Conservation (phyloP, 1,140 invertebrate genomes). For the Pachyrhynchus sulphureomaculatus region DNA sequence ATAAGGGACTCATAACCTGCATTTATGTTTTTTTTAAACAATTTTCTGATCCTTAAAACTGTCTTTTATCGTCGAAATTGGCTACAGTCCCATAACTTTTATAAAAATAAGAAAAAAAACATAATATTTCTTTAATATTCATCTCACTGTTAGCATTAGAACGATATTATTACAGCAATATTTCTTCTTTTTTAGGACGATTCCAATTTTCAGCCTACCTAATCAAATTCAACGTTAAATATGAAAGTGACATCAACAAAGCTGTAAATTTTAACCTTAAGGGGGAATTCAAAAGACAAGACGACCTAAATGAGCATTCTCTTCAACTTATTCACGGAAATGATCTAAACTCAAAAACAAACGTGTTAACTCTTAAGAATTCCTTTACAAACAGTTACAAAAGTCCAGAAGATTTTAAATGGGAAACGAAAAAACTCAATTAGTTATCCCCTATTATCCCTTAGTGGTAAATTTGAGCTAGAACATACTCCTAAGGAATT, state of each 20-base stretch:
- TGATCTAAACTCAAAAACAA: slow-evolving; percentile 59
- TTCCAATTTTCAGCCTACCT: slow-evolving; percentile 44
- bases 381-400: slow-evolving; percentile 30
- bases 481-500: slow-evolving; percentile 57
- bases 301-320: slow-evolving; percentile 50
- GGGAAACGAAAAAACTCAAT: slow-evolving; percentile 51
- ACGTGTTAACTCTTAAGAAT: slow-evolving; percentile 53
- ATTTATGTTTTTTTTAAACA: too few relatives aligned
- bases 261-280: slow-evolving; percentile 61
- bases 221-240: slow-evolving; percentile 52
- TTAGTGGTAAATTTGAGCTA: slow-evolving; percentile 55
- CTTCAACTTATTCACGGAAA: slow-evolving; percentile 62
- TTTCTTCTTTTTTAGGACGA: slow-evolving; percentile 23
- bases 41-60: too few relatives aligned
- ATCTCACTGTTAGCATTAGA: too few relatives aligned
- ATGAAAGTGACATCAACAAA: slow-evolving; percentile 58
- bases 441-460: slow-evolving; percentile 56
- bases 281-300: slow-evolving; percentile 50
- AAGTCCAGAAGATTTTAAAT: slow-evolving; percentile 29
- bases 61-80: too few relatives aligned
- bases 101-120: too few relatives aligned
- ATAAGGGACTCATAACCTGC: too few relatives aligned
- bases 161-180: too few relatives aligned
- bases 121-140: too few relatives aligned
- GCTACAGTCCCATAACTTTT: too few relatives aligned